Evolutionary conservation across 2,888 invertebrate genomes (phyloP), one percentile per base, ranked within the genome.

Genomic region (Fragum sueziense): DNA sequence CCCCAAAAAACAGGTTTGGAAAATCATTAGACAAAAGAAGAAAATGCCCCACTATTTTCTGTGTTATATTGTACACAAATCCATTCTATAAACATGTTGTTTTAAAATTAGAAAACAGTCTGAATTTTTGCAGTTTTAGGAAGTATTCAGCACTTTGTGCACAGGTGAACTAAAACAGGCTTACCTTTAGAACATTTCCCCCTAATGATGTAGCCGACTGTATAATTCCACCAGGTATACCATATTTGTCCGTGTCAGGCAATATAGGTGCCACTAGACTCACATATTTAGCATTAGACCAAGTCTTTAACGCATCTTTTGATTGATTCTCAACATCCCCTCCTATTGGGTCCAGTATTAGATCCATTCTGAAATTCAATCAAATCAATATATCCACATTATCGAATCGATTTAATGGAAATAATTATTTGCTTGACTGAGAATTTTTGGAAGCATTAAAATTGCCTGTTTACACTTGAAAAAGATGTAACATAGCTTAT

Each of bases 201-300:
- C 88, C 86, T n/a, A 90, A 80, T 59, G 95, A 94, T 0, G 93
- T 67, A 7, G 95, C 92, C 92, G 96, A 96, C 88, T 94, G 95
- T 2, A 95, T 87, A 9, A 95, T 90, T 0, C 97, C 97, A 25
- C 94, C 91, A 1, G 95, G 85, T 34, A 96, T 82, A n/a, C 97
- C 98, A 91, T 95, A 94, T 82, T 94, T 94, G 93, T 98, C 98
- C 17, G 96, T 95, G 92, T 97, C 96, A 83, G 94, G 94, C 90
- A 99, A 93, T 85, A 98, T 93, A 4, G 98, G 98, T 54, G 97
- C 95, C 75, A 95, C 96, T 76, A 98, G 95, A 70, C 97, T 97
- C 76, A 98, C 96, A 91, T 96, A 97, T 51, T 88, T 88, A 22
- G 89, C 80, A 81, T 88, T 86, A 6, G 68, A 80, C 87, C 88